These are phyloP conservation scores for Oenanthe oenanthe DNA, from an alignment of 2,113 vertebrate genomes.

Conservation along the genomic window DNA sequence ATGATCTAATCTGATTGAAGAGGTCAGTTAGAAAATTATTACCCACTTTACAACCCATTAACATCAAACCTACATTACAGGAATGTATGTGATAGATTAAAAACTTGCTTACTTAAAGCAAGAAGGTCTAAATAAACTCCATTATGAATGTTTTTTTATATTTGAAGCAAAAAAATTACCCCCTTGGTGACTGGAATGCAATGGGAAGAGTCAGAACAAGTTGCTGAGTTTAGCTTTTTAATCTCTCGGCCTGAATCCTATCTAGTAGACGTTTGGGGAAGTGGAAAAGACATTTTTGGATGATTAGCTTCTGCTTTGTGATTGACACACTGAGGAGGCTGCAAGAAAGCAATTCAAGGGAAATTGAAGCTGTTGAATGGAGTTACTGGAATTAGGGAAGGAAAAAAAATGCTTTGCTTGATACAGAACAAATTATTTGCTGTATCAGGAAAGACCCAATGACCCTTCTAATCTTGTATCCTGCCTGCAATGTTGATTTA, in stretches of 20 bases:
- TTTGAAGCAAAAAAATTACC: slow-evolving; percentile 57
- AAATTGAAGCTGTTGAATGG: slow-evolving; percentile 40
- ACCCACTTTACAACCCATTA: slow-evolving; percentile 82
- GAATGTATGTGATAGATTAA: slow-evolving; percentile 75
- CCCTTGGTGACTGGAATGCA: slow-evolving; percentile 31
- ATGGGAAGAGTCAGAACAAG: slow-evolving; percentile 5
- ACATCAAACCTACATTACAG: slow-evolving; percentile 76
- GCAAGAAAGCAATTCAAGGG: slow-evolving; percentile 19
- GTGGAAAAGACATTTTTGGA: slow-evolving; percentile 32
- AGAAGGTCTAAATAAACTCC: slow-evolving; percentile 71
- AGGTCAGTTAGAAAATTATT: slow-evolving; percentile 80
- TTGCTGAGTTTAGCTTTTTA: slow-evolving; percentile 56
- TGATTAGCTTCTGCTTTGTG: slow-evolving; percentile 32
- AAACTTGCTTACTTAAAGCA: slow-evolving; percentile 79
- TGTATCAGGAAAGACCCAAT: slow-evolving; percentile 50
- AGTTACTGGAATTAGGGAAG: slow-evolving; percentile 42
- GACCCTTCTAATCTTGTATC: slow-evolving; percentile 59
- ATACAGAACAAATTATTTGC: not conserved
- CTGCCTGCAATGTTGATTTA: slow-evolving; percentile 39
- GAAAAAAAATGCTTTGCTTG: not conserved
- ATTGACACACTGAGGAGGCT: slow-evolving; percentile 37
- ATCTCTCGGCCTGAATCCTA: slow-evolving; percentile 1
- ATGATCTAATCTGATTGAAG: slow-evolving; percentile 80
- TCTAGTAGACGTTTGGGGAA: not conserved
- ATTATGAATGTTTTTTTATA: slow-evolving; percentile 53